Percentiles rank a stretch among this genome's conserved stretches.
Evolutionary conservation across 2,113 vertebrate species (phyloP).

Genomic region (Cricetomys ansorgei): DNA sequence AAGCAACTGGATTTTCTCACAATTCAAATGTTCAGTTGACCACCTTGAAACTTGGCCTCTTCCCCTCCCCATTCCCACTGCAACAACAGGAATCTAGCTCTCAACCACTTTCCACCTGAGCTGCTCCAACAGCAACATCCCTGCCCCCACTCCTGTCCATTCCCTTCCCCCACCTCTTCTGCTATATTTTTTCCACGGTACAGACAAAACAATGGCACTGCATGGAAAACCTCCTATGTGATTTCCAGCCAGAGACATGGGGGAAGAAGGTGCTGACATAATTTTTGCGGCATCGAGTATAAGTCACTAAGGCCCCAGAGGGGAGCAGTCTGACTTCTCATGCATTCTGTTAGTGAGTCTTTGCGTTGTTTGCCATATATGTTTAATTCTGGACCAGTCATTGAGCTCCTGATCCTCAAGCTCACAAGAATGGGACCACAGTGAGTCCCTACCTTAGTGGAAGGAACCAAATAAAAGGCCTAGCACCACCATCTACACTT

Average conservation of each 20-base stretch:
- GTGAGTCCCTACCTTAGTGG: not conserved
- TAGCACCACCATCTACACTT: not conserved
- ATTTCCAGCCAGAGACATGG: not conserved
- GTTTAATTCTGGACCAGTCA: not conserved
- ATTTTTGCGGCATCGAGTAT: not conserved
- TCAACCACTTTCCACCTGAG: conserved; percentile 18
- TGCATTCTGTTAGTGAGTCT: not conserved
- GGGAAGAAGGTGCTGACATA: not conserved
- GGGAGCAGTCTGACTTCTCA: not conserved
- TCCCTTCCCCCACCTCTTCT: not conserved
- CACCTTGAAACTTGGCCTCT: not conserved
- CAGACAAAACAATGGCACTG: not conserved
- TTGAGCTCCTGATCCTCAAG: conserved; percentile 10
- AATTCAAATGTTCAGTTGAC: not conserved
- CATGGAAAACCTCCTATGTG: conserved; percentile 18
- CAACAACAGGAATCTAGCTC: not conserved
- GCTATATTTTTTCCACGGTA: not conserved
- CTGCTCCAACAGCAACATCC: not conserved
- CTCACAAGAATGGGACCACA: not conserved
- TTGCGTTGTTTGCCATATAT: conserved; percentile 7
- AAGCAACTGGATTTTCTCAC: conserved; percentile 27
- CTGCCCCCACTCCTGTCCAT: not conserved
- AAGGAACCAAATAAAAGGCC: not conserved
- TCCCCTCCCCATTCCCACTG: conserved; percentile 5
- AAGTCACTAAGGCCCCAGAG: not conserved